Evolutionary conservation across 2,888 invertebrate species (phyloP), one percentile per base, ranked within the genome.

Genomic region (Parascotia fuliginaria): DNA sequence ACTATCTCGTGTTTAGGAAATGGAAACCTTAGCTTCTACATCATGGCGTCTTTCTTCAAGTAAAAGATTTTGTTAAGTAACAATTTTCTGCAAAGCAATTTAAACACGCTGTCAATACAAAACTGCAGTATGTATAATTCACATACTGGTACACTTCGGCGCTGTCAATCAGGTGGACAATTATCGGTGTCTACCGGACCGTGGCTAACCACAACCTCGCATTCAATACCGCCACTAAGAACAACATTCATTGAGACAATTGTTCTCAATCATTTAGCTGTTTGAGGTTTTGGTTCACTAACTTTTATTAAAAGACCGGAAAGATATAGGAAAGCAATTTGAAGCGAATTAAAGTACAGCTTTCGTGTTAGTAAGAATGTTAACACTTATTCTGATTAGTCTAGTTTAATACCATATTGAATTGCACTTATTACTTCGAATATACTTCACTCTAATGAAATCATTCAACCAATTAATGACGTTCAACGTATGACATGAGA

Each of bases 131-230:
- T 60, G 55, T 62, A 40, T 34, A 12, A 32, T 45, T 65, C 65
- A 70, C 77, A 76, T 76, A 71, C 69, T 55, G 57, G 60, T 65
- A 68, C 68, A 76, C 78, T 74, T 77, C 67, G 70, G 70, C 62
- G 58, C 75, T 77, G 83, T 85, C 87, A 85, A 89, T 89, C 85
- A 83, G 81, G 63, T 73, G 64, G 69, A 76, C 86, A 85, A 87
- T 88, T 85, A 89, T 88, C 79, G 81, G 70, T 36, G 70, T 3
- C 70, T 77, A 77, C 57, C 87, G 71, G 73, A 86, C 78, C 89
- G 79, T 76, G 64, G 49, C 83, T 83, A 86, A 85, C 83, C 76
- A 83, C 83, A 58, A 65, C 46, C 60, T 73, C 58, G 58, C 76
- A 81, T 82, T 82, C 78, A 83, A 81, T 81, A 76, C 66, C 15